Conservation (phyloP, 2,888 invertebrate species). For the Polymixis lichenea region DNA sequence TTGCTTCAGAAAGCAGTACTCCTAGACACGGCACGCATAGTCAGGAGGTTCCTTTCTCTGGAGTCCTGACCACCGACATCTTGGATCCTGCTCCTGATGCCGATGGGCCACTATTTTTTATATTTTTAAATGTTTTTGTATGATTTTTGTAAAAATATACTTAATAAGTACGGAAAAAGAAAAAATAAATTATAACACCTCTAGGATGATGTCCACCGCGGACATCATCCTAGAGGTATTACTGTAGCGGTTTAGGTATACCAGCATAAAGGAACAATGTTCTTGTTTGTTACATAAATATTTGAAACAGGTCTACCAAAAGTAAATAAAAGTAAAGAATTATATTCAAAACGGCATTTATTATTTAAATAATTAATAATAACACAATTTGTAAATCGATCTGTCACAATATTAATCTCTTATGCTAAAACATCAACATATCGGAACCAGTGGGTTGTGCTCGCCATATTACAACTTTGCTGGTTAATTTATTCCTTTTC, state of each 20-base stretch:
- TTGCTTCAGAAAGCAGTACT: no score
- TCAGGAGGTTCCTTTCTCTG: no score
- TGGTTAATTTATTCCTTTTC: background rate
- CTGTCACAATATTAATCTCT: constrained; percentile 72
- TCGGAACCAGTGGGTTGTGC: constrained; percentile 48
- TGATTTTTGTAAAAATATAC: no score
- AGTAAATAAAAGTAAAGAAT: constrained; percentile 5
- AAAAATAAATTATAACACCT: no score
- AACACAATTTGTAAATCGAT: constrained; percentile 80
- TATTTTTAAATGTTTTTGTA: no score
- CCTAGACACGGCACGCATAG: no score
- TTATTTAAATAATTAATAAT: constrained; percentile 78
- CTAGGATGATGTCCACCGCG: no score
- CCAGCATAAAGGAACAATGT: background rate
- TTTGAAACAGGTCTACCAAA: background rate
- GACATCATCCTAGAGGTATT: no score
- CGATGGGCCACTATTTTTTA: no score
- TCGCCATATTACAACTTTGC: background rate
- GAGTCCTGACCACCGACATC: no score
- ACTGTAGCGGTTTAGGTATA: background rate
- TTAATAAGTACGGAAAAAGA: no score
- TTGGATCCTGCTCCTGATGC: no score
- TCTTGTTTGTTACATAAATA: background rate
- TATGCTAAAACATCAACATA: constrained; percentile 75
- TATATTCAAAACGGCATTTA: constrained; percentile 81